A percentile compares a stretch with the other conserved stretches of the same genome.
phyloP scores from a whole-genome alignment of 2,888 invertebrate species.

The Operophtera brumata region DNA sequence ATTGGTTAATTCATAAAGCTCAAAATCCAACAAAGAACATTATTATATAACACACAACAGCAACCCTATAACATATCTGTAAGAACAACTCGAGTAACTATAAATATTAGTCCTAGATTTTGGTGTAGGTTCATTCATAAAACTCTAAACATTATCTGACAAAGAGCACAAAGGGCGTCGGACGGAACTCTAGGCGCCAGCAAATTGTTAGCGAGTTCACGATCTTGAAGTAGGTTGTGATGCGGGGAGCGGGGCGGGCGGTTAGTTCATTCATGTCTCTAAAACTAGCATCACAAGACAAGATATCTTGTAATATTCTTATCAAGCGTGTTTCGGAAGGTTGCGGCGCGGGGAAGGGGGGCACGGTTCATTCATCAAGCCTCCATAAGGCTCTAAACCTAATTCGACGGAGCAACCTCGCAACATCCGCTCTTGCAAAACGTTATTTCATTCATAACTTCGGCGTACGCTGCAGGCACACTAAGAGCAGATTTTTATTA shows the following conservation, averaged over 20 bases:
- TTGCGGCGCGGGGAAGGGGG: conserved; percentile 22
- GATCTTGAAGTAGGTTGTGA: conserved; percentile 25
- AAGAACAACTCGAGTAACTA: no score
- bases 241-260: conserved; percentile 2
- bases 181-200: background rate
- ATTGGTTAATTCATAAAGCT: conserved; percentile 1
- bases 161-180: no score
- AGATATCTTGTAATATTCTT: conserved; percentile 18
- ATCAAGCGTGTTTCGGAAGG: conserved; percentile 31
- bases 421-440: conserved; percentile 81
- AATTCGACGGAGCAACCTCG: conserved; percentile 78
- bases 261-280: conserved; percentile 17
- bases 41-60: no score
- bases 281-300: conserved; percentile 1
- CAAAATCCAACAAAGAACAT: background rate
- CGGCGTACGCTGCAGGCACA: conserved; percentile 55
- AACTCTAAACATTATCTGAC: no score
- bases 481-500: conserved; percentile 36
- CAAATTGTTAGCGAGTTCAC: conserved; percentile 1
- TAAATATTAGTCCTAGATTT: no score
- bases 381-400: conserved; percentile 79
- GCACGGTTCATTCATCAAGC: conserved; percentile 75
- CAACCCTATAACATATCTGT: no score
- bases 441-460: conserved; percentile 80
- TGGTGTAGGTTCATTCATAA: no score